Evolutionary conservation across 2,888 invertebrate species (phyloP), one percentile per base, ranked within the genome.

Genomic region (Drosophila atripex): DNA sequence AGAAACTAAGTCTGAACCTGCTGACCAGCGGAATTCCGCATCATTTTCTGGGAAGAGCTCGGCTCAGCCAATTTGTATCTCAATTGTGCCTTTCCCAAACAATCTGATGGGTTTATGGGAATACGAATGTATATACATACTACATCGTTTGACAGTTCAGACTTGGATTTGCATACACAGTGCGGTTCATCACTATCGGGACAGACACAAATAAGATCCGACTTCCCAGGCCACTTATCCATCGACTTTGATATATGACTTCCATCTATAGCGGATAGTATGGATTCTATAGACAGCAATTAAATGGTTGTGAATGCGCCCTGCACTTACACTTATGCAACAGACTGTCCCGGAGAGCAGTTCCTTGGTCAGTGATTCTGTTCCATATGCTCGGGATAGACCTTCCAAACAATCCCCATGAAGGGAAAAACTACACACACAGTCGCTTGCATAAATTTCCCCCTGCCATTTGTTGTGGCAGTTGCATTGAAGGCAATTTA

Each of bases 401-500:
- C 47, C 47, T 58, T 60, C 30, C 6, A 9, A 18, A 41, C 41
- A 32, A 39, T 41, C 30, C 41, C 16, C 49, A 56, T 18, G 3
- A 45, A 45, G 43, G 64, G 65, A 45, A 66, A 50, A 66, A 50
- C 41, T 55, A 49, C 55, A 50, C 55, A 50, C 73, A 80, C 83
- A 73, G 79, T 82, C 71, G 64, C 80, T 80, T 79, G 80, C 80
- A 83, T 83, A 80, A 74, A 41, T 59, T 39, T 6, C 43, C 12
- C 21, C 45, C 58, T 59, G 49, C n/a, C n/a, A n/a, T n/a, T 49
- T 63, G 61, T 58, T 55, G 28, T 53, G 39, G 73, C 71, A 73
- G 77, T 79, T 88, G 84, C 88, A 84, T 83, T 88, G 88, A 86
- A 78, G 77, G 73, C 86, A 85, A 86, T 88, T 86, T 84, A 85